Base-by-base conservation (phyloP, 2,113 vertebrate species). In the Nibea coibor region DNA sequence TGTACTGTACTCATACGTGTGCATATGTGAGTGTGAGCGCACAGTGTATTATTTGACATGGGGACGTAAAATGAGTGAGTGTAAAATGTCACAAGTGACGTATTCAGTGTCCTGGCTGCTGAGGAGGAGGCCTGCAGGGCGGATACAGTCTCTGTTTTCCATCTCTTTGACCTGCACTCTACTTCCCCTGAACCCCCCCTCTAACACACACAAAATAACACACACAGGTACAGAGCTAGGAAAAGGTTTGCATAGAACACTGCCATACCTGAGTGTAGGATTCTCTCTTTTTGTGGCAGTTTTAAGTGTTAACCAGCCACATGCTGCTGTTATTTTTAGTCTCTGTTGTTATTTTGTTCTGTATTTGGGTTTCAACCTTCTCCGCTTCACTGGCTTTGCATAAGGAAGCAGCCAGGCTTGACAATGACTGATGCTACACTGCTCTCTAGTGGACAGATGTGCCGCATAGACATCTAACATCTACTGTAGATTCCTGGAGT, bases 31-130 rank as follows among this genome's bases (percentile, higher is more conserved):
- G 63, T 82, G 75, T 54, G 81, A 50, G 84, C 22, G 56, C 31
- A 16, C 8, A 45, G 88, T 85, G 88, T 90, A 91, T 91, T 90
- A 84, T 82, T 90, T 92, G 90, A 88, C 89, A 91, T 35, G 67
- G 81, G 84, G 83, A 84, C 59, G 87, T 84, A 83, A 89, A 91
- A 90, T 81, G 86, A 93, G 78, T 67, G 86, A 90, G 92, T 91
- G 88, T 91, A 90, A 93, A 94, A 93, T 93, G 88, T 93, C 92
- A 93, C 78, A 80, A 72, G 85, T 94, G 91, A 93, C 76, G 88
- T 84, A 86, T 78, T 86, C 9, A 61, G 84, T 90, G 26, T 87
- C 83, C 85, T 82, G 79, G 80, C 76, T 78, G 75, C 83, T 43
- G 54, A 69, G 57, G 54, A 71, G 57, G n/a, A 81, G 66, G 71